phyloP scores from a whole-genome alignment of 1,140 invertebrate genomes.

The Charaxes varanes region DNA sequence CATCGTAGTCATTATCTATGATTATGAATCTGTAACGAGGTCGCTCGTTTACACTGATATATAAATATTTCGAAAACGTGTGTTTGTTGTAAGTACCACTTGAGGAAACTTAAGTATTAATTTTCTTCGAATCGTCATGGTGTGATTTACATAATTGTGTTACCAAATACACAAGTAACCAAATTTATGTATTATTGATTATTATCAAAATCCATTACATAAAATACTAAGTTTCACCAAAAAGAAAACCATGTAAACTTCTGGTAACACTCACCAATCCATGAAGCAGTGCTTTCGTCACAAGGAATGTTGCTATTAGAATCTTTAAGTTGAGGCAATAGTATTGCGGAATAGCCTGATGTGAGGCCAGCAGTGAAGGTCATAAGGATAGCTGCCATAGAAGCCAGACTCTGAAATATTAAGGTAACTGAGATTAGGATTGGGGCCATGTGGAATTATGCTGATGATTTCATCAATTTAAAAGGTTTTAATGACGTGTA shows the following conservation, averaged over 20 bases:
- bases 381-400: slow-evolving; percentile 73
- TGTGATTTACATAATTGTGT: too few species aligned
- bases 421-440: too few species aligned
- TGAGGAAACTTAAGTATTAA: too few species aligned
- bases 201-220: not conserved
- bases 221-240: not conserved
- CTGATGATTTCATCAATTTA: too few species aligned
- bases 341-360: slow-evolving; percentile 77
- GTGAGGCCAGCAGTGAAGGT: slow-evolving; percentile 75
- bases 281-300: slow-evolving; percentile 73
- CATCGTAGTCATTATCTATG: too few species aligned
- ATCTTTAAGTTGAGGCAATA: slow-evolving; percentile 76
- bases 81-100: not conserved
- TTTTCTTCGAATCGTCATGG: too few species aligned
- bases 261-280: slow-evolving; percentile 73
- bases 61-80: not conserved
- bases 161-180: too few species aligned
- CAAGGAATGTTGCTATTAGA: slow-evolving; percentile 56
- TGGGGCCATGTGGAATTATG: too few species aligned
- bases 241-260: not conserved
- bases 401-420: slow-evolving; percentile 67
- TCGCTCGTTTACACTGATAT: not conserved
- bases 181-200: too few species aligned
- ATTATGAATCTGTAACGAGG: not conserved
- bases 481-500: too few species aligned